Evolutionary conservation across 30 jellyfish, hydroid and myxozoan species (phyloP).

Genomic region (Morbakka virulenta): DNA sequence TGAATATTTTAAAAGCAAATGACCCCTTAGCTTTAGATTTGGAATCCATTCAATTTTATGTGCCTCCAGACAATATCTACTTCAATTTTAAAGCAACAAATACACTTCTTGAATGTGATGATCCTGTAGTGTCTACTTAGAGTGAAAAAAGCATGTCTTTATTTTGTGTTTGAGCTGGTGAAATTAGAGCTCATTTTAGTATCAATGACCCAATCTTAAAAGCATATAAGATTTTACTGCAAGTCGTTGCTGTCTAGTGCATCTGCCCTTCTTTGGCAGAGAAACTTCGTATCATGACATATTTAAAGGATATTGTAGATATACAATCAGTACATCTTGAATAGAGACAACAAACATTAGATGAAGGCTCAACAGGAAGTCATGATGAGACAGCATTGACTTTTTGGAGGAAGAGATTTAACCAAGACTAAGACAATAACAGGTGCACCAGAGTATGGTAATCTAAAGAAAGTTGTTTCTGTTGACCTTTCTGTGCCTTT

Average conservation of each 20-base stretch:
- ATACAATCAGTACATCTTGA: not conserved
- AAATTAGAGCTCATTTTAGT: not conserved
- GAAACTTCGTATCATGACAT: not conserved
- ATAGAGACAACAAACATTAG: constrained; percentile 13
- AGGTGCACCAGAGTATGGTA: too few relatives aligned
- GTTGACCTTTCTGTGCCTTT: not conserved
- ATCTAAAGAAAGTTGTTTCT: not conserved
- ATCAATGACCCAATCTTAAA: constrained; percentile 5
- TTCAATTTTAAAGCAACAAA: not conserved
- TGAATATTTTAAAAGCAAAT: not conserved
- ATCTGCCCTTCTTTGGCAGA: not conserved
- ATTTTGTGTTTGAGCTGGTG: constrained; percentile 4
- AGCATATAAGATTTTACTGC: not conserved
- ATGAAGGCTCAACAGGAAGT: not conserved
- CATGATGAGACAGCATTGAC: not conserved
- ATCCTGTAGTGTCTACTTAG: not conserved
- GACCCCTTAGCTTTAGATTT: not conserved
- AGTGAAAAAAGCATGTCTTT: constrained; percentile 10
- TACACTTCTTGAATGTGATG: not conserved
- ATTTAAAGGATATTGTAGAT: not conserved
- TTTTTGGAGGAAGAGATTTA: not conserved
- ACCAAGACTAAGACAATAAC: not conserved
- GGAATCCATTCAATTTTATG: not conserved
- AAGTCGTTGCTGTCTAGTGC: constrained; percentile 10
- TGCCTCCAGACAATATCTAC: not conserved